Percentiles rank a stretch among this genome's conserved stretches.
These are phyloP conservation scores for Naso thynnoides DNA, from an alignment of 2,797 vertebrate genomes.

Conservation along the genomic window DNA sequence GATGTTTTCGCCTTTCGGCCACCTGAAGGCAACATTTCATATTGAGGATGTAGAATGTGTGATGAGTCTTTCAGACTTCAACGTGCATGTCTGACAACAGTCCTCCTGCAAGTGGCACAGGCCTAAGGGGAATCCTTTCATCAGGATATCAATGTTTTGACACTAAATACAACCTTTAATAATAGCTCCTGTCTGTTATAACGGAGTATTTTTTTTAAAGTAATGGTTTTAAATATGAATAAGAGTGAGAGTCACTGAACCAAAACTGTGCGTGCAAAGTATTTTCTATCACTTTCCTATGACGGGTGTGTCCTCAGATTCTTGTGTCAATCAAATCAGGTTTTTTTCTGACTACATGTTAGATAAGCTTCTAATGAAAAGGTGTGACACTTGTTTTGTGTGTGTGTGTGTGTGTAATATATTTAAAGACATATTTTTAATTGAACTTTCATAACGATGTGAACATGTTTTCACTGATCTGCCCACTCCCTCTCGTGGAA, in stretches of 20 bases:
- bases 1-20: too few species aligned
- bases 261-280: background rate
- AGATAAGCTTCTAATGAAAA: background rate
- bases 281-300: background rate
- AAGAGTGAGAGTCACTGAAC: background rate
- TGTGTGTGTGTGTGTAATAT: background rate
- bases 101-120: too few species aligned
- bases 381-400: background rate
- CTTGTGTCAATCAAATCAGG: background rate
- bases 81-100: too few species aligned
- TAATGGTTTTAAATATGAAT: background rate
- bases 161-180: background rate
- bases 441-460: too few species aligned
- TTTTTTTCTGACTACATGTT: accelerated
- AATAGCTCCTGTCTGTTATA: background rate
- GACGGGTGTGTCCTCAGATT: background rate
- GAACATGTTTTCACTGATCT: background rate
- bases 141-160: too few species aligned
- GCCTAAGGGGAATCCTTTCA: too few species aligned
- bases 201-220: background rate
- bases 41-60: too few species aligned
- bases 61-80: too few species aligned
- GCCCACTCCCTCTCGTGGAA: background rate
- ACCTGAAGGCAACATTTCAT: too few species aligned
- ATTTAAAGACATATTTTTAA: background rate